Conservation (phyloP, 2,888 invertebrate species). For the Halictus ligatus region DNA sequence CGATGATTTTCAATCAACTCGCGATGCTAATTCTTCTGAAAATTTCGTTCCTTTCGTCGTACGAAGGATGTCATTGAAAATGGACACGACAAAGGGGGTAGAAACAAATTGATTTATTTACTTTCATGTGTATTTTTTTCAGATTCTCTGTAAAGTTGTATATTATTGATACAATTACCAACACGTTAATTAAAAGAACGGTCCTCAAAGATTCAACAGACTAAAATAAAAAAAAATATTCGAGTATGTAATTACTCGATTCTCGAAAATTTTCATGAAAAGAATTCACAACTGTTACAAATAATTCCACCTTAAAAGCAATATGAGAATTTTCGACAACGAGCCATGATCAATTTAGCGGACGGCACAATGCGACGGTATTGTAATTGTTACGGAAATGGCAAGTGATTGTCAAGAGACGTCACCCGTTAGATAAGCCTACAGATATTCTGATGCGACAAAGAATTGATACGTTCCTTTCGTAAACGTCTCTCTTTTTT, state of each 20-base stretch:
- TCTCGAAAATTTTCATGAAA: no score
- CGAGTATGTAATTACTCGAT: no score
- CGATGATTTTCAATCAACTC: background rate
- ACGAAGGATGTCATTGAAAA: no score
- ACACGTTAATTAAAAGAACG: no score
- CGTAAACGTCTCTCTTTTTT: slow-evolving; percentile 67
- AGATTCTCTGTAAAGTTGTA: background rate
- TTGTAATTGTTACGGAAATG: background rate
- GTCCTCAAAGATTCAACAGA: no score
- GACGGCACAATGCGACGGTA: background rate
- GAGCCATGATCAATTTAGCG: background rate
- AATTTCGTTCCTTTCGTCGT: background rate
- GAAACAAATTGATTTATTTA: background rate
- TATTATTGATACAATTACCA: no score
- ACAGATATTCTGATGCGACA: slow-evolving; percentile 75
- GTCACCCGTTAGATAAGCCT: slow-evolving; percentile 65
- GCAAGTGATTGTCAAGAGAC: slow-evolving; percentile 27
- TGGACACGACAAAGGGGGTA: no score
- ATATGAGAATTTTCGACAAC: background rate
- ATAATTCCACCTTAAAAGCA: no score
- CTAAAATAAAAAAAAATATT: no score
- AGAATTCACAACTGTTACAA: no score
- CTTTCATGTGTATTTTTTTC: background rate
- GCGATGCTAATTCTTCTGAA: background rate
- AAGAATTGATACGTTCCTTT: slow-evolving; percentile 79